Evolutionary conservation across 2,888 invertebrate genomes (phyloP).

Genomic region (Agrotis clavis): DNA sequence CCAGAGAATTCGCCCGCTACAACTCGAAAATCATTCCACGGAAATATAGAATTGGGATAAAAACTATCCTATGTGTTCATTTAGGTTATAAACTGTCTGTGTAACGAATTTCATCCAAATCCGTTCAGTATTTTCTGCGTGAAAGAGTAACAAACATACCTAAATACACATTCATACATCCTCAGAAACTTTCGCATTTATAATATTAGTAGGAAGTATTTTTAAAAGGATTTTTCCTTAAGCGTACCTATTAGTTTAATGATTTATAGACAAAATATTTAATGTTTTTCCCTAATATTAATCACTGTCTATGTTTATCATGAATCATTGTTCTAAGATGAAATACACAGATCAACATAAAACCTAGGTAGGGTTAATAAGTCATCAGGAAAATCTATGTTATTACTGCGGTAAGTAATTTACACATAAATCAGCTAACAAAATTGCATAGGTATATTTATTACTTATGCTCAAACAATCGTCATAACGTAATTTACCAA

Average conservation of each 20-base stretch:
- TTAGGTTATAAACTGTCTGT: too few species aligned
- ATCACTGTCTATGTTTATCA: not conserved
- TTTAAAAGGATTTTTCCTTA: conserved; percentile 19
- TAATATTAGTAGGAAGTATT: not conserved
- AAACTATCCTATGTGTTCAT: too few species aligned
- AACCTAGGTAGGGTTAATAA: not conserved
- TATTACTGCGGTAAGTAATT: conserved; percentile 8
- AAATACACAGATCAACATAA: too few species aligned
- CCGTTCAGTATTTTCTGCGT: too few species aligned
- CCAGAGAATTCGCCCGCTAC: not conserved
- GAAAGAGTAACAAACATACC: too few species aligned
- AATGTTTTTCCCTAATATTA: conserved; percentile 34
- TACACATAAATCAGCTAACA: conserved; percentile 6
- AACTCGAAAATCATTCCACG: too few species aligned
- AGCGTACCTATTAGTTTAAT: not conserved
- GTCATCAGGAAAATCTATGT: conserved; percentile 12
- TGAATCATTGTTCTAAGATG: not conserved
- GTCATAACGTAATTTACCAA: not conserved
- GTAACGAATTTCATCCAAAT: too few species aligned
- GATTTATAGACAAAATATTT: not conserved
- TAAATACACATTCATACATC: too few species aligned
- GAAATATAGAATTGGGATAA: too few species aligned
- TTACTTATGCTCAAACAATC: not conserved
- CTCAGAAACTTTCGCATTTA: too few species aligned
- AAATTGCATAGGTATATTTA: not conserved